Base-by-base conservation (phyloP, 1,140 invertebrate genomes). In the Philaenus spumarius region DNA sequence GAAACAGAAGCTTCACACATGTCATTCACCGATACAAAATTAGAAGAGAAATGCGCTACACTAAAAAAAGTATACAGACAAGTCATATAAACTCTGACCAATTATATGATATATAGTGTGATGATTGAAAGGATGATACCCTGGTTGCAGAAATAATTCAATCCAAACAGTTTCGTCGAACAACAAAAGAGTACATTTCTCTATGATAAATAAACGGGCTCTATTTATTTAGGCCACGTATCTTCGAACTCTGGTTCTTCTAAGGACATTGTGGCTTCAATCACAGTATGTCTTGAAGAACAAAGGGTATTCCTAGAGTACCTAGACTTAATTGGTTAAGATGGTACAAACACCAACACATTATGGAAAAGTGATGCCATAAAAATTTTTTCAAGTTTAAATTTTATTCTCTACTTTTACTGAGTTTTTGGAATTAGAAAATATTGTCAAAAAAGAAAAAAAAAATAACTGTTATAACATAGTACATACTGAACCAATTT, bases 21-120 rank as follows among this genome's bases (percentile, higher is more conserved):
- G 47, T 66, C 47, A 63, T 69, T 35, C 68, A 70, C 35, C 64
- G 55, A 53, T 60, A 54, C 51, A 68, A 69, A 58, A 14, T 70
- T 26, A 60, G 64, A 37, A 66, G 67, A n/a, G n/a, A n/a, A n/a
- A n/a, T n/a, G n/a, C n/a, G n/a, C n/a, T n/a, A n/a, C n/a, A n/a
- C n/a, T n/a, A 62, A 59, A 60, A 60, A 62, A 53, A 54, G 42
- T 37, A 14, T 61, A 59, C 50, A 59, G 54, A 9, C 11, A 19
- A 17, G 17, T n/a, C 17, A 22, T n/a, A 14, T 19, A 17, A 17
- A 19, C 19, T 34, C 19, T 40, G 11, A 17, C 39, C 12, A 15
- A 7, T 19, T 23, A 55, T 20, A 42, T n/a, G 34, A 17, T 22
- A 14, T 39, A 12, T 55, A 55, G 17, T 45, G 63, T 65, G 63